Evolutionary conservation across 2,113 vertebrate species (phyloP), one percentile per base, ranked within the genome.

Genomic region (Rhizomys pruinosus): DNA sequence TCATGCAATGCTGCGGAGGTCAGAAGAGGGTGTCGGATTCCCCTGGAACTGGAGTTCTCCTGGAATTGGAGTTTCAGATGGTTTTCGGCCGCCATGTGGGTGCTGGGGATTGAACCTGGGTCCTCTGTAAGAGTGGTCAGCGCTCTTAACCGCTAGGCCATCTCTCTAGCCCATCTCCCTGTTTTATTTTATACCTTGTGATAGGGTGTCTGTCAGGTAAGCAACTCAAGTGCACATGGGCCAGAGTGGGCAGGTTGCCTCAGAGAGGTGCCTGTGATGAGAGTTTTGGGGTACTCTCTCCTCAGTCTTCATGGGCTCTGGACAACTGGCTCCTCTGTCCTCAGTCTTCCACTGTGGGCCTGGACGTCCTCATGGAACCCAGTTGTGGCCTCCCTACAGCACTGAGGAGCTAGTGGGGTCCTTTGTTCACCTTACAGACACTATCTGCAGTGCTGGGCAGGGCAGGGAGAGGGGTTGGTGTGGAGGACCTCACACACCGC

Each of bases 401-500:
- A 7, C 78, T 37, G 27, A 68, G 90, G 6, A 57, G 22, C 11
- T 42, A 23, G 44, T 23, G 9, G 34, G 73, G 23, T 0, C 3
- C 12, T 7, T 17, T 7, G 2, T 2, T 61, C 7, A n/a, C 39
- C n/a, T 61, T 34, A 27, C n/a, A 11, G 47, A 52, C 47, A 52
- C 47, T 52, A 52, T 52, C 6, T 52, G 47, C 6, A 11, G 11
- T 52, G 47, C 6, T 52, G 47, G 47, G 47, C 47, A 52, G 47
- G 11, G 47, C 11, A n/a, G 47, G 47, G 47, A 52, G 6, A 11
- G 47, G 47, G 47, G 47, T 52, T 52, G 47, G 47, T 11, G 88
- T 0, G 4, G 80, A 71, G 69, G 64, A 52, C 66, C 42, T 73
- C 37, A 16, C 0, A 2, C 3, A 4, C 25, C 1, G 0, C 64